Evolutionary conservation across 2,888 invertebrate genomes (phyloP).

Genomic region (Deladenus siricidicola): DNA sequence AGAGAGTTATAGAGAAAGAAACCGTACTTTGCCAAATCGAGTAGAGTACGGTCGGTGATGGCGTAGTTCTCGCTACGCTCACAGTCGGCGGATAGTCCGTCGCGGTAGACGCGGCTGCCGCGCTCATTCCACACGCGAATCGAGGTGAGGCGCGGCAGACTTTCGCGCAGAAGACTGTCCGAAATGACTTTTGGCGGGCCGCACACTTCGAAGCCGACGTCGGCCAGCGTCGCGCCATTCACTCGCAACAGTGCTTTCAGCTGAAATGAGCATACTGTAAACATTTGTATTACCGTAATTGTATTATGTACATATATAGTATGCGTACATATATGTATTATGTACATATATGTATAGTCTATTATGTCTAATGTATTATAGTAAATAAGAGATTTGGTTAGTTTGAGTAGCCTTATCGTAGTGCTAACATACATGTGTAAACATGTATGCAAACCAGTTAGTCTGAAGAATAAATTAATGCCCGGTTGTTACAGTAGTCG

Average conservation of each 20-base stretch:
- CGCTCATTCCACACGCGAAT: slow-evolving; percentile 41
- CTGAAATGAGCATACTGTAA: slow-evolving; percentile 17
- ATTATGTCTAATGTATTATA: too few species aligned
- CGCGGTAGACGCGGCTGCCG: background rate
- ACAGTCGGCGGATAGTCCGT: background rate
- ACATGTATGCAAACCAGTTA: too few species aligned
- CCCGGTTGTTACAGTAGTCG: too few species aligned
- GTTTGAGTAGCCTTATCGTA: background rate
- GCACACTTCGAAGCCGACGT: slow-evolving; percentile 39
- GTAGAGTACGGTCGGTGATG: slow-evolving; percentile 36
- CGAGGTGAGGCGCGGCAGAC: slow-evolving; percentile 27
- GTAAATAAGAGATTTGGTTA: too few species aligned
- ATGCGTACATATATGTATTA: too few species aligned
- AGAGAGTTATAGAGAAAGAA: too few species aligned
- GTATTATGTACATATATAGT: background rate
- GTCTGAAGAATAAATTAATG: too few species aligned
- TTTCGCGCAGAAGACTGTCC: slow-evolving; percentile 26
- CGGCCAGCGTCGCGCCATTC: slow-evolving; percentile 24
- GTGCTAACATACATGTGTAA: too few species aligned
- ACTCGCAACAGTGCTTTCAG: slow-evolving; percentile 24
- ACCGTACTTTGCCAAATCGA: slow-evolving; percentile 9
- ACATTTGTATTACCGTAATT: background rate
- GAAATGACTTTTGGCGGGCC: slow-evolving; percentile 29
- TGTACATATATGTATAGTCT: too few species aligned
- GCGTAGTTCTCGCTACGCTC: slow-evolving; percentile 23